Evolutionary conservation across 2,113 vertebrate genomes (phyloP).

Genomic region (Laticauda laticaudata): DNA sequence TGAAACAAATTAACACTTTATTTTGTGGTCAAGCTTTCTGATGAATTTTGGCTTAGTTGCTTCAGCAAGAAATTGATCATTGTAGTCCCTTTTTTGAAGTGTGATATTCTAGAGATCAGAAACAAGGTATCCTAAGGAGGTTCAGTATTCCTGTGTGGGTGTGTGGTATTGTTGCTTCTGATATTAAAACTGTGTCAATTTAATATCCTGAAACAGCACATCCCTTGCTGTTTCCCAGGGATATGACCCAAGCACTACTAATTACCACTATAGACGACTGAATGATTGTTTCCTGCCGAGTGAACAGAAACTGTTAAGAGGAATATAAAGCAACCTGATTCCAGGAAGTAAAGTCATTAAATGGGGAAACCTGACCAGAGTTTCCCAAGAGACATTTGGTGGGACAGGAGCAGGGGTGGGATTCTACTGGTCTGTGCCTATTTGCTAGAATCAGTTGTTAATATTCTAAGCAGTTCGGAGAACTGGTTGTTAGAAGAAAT

Average conservation of each 20-base stretch:
- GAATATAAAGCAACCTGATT: not conserved
- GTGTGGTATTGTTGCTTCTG: not conserved
- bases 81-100: not conserved
- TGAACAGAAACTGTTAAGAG: not conserved
- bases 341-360: not conserved
- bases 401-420: not conserved
- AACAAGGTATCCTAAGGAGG: not conserved
- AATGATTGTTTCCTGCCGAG: not conserved
- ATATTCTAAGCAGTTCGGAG: too few species aligned
- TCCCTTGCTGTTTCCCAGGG: not conserved
- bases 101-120: not conserved
- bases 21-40: not conserved
- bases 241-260: not conserved
- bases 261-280: not conserved
- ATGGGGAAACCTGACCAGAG: not conserved
- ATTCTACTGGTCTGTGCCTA: too few species aligned
- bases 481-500: too few species aligned
- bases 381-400: not conserved
- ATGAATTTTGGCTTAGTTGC: not conserved
- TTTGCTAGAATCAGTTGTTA: too few species aligned
- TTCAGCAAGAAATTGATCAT: not conserved
- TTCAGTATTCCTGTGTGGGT: not conserved
- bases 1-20: not conserved
- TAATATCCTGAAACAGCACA: not conserved
- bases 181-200: not conserved